Base-by-base conservation (phyloP, 2,888 invertebrate genomes). In the Melieria picta region DNA sequence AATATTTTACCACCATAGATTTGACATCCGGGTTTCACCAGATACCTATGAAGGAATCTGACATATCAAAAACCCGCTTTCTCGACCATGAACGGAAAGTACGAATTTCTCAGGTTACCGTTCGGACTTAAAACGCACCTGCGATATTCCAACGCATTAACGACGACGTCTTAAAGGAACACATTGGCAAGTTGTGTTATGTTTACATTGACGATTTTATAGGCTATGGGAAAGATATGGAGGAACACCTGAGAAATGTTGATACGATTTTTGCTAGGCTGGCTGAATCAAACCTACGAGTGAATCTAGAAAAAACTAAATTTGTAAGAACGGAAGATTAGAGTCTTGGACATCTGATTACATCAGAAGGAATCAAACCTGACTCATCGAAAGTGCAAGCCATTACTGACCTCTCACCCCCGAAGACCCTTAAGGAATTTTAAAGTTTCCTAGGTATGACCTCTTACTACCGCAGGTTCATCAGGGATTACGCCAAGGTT, bases 381-480 rank as follows among this genome's bases (percentile, higher is more conserved):
- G 60, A 60, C n/a, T 10, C 6, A 56, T 48, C 45, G 9, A 65
- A 65, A 46, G 56, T 65, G 7, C 7, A 57, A n/a, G 63, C 63
- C 4, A 73, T 73, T 13, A 30, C 42, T 4, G 62, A 65, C 30
- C 68, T 76, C 50, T 56, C 13, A 7, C 67, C 65, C 4, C 75
- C 71, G 0, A 64, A 56, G 1, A 76, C 73, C 48, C 4, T 76
- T 7, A 75, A 74, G 48, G 71, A 76, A 50, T 46, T 74, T 5
- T 73, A 77, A 60, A 65, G 72, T 11, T 75, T 75, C 45, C 2
- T 57, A 0, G 72, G 68, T 1, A 50, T 72, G 63, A 63, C 74
- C 4, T 74, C 71, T 6, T 62, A 61, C 1, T 78, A 75, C 48
- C 72, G 71, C 45, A 73, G 71, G n/a, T 76, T 76, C 57, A 7